Evolutionary conservation across 1,140 invertebrate genomes (phyloP).

Genomic region (Tetramorium parvispinum): DNA sequence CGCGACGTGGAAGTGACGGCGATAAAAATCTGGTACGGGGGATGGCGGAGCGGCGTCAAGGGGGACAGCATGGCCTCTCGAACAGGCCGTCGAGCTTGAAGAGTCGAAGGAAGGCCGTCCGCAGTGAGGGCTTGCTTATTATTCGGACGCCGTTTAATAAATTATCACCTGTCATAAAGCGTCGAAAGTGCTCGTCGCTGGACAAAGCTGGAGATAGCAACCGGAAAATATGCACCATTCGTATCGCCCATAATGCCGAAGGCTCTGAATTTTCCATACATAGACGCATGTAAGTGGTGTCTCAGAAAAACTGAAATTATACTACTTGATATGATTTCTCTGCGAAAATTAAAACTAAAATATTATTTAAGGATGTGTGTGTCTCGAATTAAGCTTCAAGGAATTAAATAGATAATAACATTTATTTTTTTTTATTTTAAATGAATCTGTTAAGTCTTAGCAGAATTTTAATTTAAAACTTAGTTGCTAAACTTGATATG

Average conservation of each 20-base stretch:
- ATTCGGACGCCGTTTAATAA: slow-evolving; percentile 56
- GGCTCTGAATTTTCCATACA: slow-evolving; percentile 14
- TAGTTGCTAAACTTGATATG: background rate
- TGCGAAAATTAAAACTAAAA: background rate
- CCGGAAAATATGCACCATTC: background rate
- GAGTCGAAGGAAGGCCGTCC: slow-evolving; percentile 27
- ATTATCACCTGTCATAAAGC: slow-evolving; percentile 50
- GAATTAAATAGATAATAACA: background rate
- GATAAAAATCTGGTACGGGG: slow-evolving; percentile 69
- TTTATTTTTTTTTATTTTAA: background rate
- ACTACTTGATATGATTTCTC: background rate
- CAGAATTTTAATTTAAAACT: background rate
- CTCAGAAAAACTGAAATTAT: background rate
- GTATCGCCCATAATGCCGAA: background rate
- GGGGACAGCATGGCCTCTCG: slow-evolving; percentile 59
- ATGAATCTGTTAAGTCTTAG: background rate
- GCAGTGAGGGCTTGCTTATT: slow-evolving; percentile 52
- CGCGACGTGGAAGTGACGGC: slow-evolving; percentile 72
- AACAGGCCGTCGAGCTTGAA: slow-evolving; percentile 51
- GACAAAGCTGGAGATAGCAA: background rate
- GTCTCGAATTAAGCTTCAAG: background rate
- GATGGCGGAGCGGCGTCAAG: slow-evolving; percentile 27
- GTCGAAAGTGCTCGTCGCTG: slow-evolving; percentile 9
- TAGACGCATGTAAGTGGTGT: background rate
- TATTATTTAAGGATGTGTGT: background rate